A percentile compares a stretch with the other conserved stretches of the same genome.
These are phyloP conservation scores for Campoletis raptor DNA, from an alignment of 2,888 invertebrate species.

Conservation along the genomic window DNA sequence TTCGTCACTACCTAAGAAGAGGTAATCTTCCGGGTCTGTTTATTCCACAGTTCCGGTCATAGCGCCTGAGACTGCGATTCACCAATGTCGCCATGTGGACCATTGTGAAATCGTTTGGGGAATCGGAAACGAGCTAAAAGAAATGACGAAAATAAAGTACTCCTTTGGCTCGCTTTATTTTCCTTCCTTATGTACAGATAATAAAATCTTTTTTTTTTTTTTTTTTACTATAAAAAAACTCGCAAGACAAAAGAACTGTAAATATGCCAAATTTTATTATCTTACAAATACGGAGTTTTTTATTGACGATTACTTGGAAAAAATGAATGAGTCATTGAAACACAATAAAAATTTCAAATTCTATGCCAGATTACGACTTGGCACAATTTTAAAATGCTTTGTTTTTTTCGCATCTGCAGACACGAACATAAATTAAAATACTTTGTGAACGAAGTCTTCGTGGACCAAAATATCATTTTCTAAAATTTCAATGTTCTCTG, in stretches of 20 bases:
- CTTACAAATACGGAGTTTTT: constrained; percentile 5
- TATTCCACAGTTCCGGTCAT: constrained; percentile 65
- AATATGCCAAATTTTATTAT: constrained; percentile 21
- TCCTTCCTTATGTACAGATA: neutral
- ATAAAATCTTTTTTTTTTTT: constrained; percentile 32
- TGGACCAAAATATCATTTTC: neutral
- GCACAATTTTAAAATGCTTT: neutral
- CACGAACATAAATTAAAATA: neutral
- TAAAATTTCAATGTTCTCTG: neutral
- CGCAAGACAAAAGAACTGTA: neutral
- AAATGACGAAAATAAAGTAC: constrained; percentile 23
- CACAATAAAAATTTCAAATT: constrained; percentile 4
- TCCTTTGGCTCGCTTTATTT: constrained; percentile 37
- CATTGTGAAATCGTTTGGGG: constrained; percentile 43
- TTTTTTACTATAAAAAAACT: neutral
- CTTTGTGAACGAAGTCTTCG: neutral
- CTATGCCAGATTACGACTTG: neutral
- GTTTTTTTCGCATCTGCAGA: neutral
- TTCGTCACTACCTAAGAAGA: constrained; percentile 26
- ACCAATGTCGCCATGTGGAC: constrained; percentile 25
- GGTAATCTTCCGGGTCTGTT: constrained; percentile 59
- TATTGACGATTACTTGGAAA: constrained; percentile 1
- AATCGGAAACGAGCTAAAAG: constrained; percentile 52
- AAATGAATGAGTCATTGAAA: neutral
- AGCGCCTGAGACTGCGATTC: constrained; percentile 46